These are phyloP conservation scores for Subacronicta megacephala DNA, from an alignment of 2,888 invertebrate genomes.

Conservation along the genomic window DNA sequence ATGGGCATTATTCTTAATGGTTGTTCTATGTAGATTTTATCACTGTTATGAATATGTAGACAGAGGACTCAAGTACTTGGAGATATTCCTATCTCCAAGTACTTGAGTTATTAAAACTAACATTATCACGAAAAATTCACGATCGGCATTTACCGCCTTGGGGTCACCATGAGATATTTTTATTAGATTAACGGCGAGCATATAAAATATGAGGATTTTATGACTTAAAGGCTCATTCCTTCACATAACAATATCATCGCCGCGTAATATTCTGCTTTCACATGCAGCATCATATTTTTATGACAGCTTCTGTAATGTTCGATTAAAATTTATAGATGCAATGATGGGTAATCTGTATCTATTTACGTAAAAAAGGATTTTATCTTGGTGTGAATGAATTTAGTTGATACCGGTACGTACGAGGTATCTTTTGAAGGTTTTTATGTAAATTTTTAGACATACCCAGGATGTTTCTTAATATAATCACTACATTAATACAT, in stretches of 20 bases:
- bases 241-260: slow-evolving; percentile 35
- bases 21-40: slow-evolving; percentile 41
- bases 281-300: slow-evolving; percentile 41
- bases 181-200: slow-evolving; percentile 30
- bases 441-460: too few species aligned
- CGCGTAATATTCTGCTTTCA: slow-evolving; percentile 25
- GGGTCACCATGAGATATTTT: slow-evolving; percentile 28
- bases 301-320: slow-evolving; percentile 19
- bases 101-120: not conserved
- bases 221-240: slow-evolving; percentile 20
- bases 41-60: slow-evolving; percentile 24
- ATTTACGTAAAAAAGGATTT: slow-evolving; percentile 5
- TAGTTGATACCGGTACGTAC: too few species aligned
- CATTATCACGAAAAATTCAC: slow-evolving; percentile 13
- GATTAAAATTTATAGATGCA: slow-evolving; percentile 36
- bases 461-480: too few species aligned
- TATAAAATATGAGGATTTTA: slow-evolving; percentile 26
- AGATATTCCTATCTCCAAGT: too few species aligned
- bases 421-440: too few species aligned
- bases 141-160: slow-evolving; percentile 8
- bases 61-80: too few species aligned
- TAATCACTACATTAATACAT: too few species aligned
- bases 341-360: slow-evolving; percentile 27
- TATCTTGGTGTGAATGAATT: slow-evolving; percentile 6
- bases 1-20: slow-evolving; percentile 18